Percentiles rank a stretch among this genome's conserved stretches.
phyloP scores from a whole-genome alignment of 2,888 invertebrate species.

The Synergus itoensis region DNA sequence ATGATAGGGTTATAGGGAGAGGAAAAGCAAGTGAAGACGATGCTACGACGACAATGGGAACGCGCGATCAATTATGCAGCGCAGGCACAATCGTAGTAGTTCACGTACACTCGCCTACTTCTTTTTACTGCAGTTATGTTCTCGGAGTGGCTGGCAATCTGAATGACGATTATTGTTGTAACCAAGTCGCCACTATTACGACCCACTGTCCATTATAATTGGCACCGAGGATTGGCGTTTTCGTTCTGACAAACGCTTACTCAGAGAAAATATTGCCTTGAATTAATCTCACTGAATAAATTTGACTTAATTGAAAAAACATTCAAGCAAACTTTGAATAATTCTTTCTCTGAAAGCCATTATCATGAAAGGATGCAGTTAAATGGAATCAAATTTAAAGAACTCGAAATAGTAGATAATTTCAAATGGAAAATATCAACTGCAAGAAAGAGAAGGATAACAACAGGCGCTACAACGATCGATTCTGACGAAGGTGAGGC shows the following conservation, averaged over 20 bases:
- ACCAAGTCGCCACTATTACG: conserved; percentile 35
- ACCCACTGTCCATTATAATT: conserved; percentile 14
- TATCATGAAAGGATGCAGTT: background rate
- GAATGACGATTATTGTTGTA: conserved; percentile 38
- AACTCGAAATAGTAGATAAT: too few species aligned
- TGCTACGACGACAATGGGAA: conserved; percentile 36
- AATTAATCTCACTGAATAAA: background rate
- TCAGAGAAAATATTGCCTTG: background rate
- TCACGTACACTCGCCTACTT: conserved; percentile 32
- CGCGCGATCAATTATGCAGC: conserved; percentile 40
- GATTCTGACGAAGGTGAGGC: conserved; percentile 3
- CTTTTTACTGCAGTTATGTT: conserved; percentile 32
- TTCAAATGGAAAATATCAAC: too few species aligned
- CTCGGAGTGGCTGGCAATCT: conserved; percentile 30
- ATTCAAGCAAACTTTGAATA: background rate
- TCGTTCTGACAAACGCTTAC: background rate
- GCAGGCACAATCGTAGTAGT: conserved; percentile 32
- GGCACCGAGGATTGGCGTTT: conserved; percentile 11
- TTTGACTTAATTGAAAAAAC: background rate
- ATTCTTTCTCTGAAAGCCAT: background rate
- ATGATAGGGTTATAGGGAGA: conserved; percentile 13
- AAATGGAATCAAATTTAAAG: too few species aligned
- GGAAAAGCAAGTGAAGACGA: conserved; percentile 33
- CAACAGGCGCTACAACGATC: background rate
- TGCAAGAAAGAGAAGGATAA: background rate